phyloP scores from a whole-genome alignment of 2,113 vertebrate genomes.

The Onychostruthus taczanowskii region DNA sequence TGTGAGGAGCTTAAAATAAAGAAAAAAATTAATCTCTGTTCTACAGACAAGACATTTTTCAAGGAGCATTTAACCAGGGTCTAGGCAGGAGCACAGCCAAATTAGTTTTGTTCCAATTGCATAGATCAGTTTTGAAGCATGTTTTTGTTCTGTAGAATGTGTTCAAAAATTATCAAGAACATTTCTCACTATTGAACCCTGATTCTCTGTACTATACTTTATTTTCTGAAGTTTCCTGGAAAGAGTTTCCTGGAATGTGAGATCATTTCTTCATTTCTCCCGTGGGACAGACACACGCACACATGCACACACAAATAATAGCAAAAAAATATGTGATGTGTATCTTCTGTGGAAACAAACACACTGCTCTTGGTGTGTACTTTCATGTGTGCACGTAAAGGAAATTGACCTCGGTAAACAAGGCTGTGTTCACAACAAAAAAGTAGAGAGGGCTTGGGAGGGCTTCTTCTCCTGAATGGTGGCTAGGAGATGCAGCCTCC shows the following conservation, averaged over 20 bases:
- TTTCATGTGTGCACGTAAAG: conserved; percentile 34
- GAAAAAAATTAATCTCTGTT: neutral
- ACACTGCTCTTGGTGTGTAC: neutral
- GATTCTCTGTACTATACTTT: neutral
- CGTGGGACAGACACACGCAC: neutral
- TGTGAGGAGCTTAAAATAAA: neutral
- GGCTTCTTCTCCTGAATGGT: neutral
- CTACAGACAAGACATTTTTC: neutral
- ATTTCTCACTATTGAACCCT: neutral
- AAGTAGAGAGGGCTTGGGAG: neutral
- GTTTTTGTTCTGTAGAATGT: neutral
- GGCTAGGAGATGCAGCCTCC: neutral
- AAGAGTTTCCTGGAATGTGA: conserved; percentile 31
- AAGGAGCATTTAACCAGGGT: neutral
- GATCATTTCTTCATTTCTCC: conserved; percentile 28
- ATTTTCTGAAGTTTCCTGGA: conserved; percentile 43
- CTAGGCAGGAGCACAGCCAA: neutral
- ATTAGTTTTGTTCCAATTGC: neutral
- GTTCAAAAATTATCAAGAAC: neutral
- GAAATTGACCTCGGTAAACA: neutral
- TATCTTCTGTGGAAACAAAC: conserved; percentile 11
- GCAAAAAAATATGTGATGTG: neutral
- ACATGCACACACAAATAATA: neutral
- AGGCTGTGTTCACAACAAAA: neutral
- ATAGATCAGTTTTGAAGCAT: neutral